Evolutionary conservation across 2,888 invertebrate species (phyloP).

Genomic region (Lepidocyrtinus sp.): DNA sequence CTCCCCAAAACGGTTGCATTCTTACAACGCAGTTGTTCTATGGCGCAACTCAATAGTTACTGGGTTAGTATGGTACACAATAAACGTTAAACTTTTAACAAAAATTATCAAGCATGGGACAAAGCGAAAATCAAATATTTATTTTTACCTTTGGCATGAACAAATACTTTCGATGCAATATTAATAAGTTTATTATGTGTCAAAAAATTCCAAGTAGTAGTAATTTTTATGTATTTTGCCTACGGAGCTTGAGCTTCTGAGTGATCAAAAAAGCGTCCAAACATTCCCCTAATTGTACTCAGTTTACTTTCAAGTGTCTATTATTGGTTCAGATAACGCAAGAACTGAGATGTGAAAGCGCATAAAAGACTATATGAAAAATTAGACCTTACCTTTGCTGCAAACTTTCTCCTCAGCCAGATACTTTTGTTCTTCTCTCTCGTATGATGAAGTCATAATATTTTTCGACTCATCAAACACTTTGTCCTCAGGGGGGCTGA

Average conservation of each 20-base stretch:
- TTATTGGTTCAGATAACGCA: too few species aligned
- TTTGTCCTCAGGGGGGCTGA: constrained; percentile 63
- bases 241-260: constrained; percentile 65
- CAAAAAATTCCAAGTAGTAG: too few species aligned
- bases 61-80: too few species aligned
- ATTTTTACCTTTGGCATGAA: constrained; percentile 42
- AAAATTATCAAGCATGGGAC: too few species aligned
- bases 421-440: constrained; percentile 69
- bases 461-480: constrained; percentile 63
- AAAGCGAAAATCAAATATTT: too few species aligned
- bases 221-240: constrained; percentile 36
- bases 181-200: too few species aligned
- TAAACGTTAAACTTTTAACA: too few species aligned
- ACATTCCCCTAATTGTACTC: constrained; percentile 47
- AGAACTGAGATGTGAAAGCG: not conserved
- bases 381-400: constrained; percentile 63
- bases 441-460: constrained; percentile 70
- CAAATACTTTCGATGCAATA: constrained; percentile 7
- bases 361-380: constrained; percentile 10
- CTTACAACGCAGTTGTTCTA: too few species aligned
- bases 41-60: too few species aligned
- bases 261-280: constrained; percentile 59
- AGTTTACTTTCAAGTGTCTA: too few species aligned
- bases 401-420: constrained; percentile 70
- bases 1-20: too few species aligned